Evolutionary conservation across 2,113 vertebrate species (phyloP).

Genomic region (Nerophis lumbriciformis): DNA sequence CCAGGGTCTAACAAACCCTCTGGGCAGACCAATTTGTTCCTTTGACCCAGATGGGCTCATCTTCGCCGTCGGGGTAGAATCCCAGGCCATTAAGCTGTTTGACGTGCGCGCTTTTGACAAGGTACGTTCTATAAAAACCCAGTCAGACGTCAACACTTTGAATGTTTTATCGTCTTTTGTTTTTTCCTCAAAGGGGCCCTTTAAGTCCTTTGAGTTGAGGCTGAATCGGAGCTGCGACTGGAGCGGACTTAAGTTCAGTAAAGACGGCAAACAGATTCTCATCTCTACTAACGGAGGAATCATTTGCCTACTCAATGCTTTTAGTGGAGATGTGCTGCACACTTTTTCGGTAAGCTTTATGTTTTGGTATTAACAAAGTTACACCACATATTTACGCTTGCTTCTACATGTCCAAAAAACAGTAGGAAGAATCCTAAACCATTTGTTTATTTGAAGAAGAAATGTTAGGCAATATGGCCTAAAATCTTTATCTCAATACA

Average conservation of each 20-base stretch:
- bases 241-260: conserved; percentile 97
- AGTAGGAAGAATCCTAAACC: too few species aligned
- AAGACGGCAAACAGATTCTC: conserved; percentile 94
- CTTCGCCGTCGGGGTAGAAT: conserved; percentile 96
- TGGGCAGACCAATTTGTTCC: conserved; percentile 94
- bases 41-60: conserved; percentile 97
- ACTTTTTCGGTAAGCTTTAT: conserved; percentile 84
- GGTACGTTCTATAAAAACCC: conserved; percentile 62
- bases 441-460: too few species aligned
- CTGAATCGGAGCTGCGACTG: conserved; percentile 90
- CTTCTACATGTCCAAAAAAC: too few species aligned
- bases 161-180: not conserved
- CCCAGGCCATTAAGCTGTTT: conserved; percentile 93
- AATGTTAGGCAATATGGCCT: too few species aligned
- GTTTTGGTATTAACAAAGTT: too few species aligned
- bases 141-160: not conserved
- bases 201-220: conserved; percentile 89
- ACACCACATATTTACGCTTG: too few species aligned
- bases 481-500: too few species aligned
- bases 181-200: conserved; percentile 75
- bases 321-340: conserved; percentile 88
- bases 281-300: conserved; percentile 91
- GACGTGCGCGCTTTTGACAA: conserved; percentile 97
- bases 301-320: conserved; percentile 88
- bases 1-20: conserved; percentile 91